Evolutionary conservation across 2,888 invertebrate species (phyloP), one percentile per base, ranked within the genome.

Genomic region (Tromatobia lineatoria): DNA sequence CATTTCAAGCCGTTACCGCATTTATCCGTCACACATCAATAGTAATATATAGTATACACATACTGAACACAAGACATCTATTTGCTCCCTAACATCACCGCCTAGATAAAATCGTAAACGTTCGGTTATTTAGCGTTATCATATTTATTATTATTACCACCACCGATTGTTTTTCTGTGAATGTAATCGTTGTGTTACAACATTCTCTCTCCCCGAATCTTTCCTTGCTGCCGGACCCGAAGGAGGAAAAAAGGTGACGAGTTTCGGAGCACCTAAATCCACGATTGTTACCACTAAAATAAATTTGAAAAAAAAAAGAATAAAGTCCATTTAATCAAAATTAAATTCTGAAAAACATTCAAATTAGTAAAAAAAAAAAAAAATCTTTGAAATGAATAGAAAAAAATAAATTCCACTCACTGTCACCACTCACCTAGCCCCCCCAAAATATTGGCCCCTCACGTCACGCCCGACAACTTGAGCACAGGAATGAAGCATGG

Each of bases 211-310:
- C 92, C 93, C 92, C 88, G 87, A 92, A 85, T 92, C 91, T 93
- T 94, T 92, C 93, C 93, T 89, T 93, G 93, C 93, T 94, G 93
- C 93, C 91, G 93, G 93, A 94, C 93, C 90, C 92, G 91, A 95
- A 95, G 95, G 95, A 95, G 95, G 95, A 95, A 95, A 95, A 95
- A 95, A 95, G 95, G 95, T 95, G 95, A 95, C 95, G 94, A 94
- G 94, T 94, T 94, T 94, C 94, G 94, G 94, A 94, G 94, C 94
- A 94, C 94, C 94, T 93, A 94, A 93, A 91, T 90, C 91, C 93
- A 93, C 91, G 89, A 93, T 93, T 92, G 91, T 89, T 91, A 91
- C 91, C 91, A 92, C 90, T 85, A 89, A 85, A 86, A 82, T 85
- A 25, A 71, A 80, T 76, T 73, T 64, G 15, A 50, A 50, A 59